A percentile compares a stretch with the other conserved stretches of the same genome.
These are phyloP conservation scores for Sardinella longiceps DNA, from an alignment of 2,797 vertebrate genomes.

Conservation along the genomic window DNA sequence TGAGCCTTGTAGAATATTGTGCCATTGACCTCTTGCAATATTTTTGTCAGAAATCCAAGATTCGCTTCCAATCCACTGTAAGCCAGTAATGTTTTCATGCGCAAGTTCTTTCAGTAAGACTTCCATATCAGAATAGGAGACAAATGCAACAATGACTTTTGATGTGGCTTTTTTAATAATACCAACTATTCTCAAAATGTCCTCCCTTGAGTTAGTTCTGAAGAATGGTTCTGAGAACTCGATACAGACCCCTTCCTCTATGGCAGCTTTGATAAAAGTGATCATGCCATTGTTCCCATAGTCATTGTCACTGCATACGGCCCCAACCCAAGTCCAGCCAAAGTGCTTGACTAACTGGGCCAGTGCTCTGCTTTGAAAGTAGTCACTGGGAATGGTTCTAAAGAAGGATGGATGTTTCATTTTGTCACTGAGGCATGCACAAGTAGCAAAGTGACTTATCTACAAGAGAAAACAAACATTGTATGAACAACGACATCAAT, in stretches of 20 bases:
- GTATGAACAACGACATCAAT: too few species aligned
- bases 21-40: conserved; percentile 58
- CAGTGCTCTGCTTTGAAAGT: conserved; percentile 68
- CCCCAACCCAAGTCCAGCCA: conserved; percentile 79
- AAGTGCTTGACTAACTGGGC: conserved; percentile 71
- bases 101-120: conserved; percentile 66
- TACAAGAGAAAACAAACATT: conserved; percentile 38
- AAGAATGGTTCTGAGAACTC: conserved; percentile 68
- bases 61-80: conserved; percentile 74
- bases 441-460: conserved; percentile 75
- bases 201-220: conserved; percentile 55
- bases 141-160: conserved; percentile 65
- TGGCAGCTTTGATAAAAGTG: conserved; percentile 62
- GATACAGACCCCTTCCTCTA: conserved; percentile 65
- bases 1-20: conserved; percentile 56
- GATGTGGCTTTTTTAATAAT: conserved; percentile 51
- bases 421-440: conserved; percentile 73
- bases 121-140: conserved; percentile 62
- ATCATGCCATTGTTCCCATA: conserved; percentile 75
- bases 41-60: conserved; percentile 68
- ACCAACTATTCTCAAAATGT: conserved; percentile 46
- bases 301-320: conserved; percentile 69
- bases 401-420: conserved; percentile 71
- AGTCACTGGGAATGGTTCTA: conserved; percentile 75
- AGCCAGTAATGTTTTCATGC: conserved; percentile 56